Evolutionary conservation across 2,113 vertebrate species (phyloP).

Genomic region (Tylochromis polylepis): DNA sequence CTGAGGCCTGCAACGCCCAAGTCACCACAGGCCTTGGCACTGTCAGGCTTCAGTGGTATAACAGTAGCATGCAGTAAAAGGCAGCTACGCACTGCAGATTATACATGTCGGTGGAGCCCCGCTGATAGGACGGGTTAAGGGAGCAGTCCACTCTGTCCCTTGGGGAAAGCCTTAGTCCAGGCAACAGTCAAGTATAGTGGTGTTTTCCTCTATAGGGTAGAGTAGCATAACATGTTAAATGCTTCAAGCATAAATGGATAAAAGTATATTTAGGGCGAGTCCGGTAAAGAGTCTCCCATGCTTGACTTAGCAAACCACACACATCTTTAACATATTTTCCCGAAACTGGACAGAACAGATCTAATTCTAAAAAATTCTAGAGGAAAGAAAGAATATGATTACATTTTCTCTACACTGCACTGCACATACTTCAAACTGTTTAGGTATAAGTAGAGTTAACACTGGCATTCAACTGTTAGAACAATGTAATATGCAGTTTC

Average conservation of each 20-base stretch:
- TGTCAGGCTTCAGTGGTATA: conserved; percentile 48
- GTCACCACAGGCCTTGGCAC: conserved; percentile 49
- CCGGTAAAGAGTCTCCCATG: conserved; percentile 51
- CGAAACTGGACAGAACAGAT: conserved; percentile 34
- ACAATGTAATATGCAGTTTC: neutral
- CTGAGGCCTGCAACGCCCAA: conserved; percentile 48
- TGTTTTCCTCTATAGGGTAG: conserved; percentile 63
- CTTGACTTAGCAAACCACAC: conserved; percentile 62
- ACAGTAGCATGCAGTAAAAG: conserved; percentile 50
- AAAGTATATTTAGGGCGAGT: conserved; percentile 62
- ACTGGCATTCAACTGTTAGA: neutral
- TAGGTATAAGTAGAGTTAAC: neutral
- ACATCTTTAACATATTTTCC: conserved; percentile 56
- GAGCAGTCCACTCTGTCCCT: conserved; percentile 34
- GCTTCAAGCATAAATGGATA: conserved; percentile 54
- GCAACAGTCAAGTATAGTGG: conserved; percentile 47
- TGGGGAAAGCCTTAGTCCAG: conserved; percentile 60
- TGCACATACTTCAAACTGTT: neutral
- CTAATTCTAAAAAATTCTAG: conserved; percentile 7
- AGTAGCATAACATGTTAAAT: conserved; percentile 58
- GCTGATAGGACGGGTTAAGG: conserved; percentile 48
- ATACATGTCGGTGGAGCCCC: conserved; percentile 46
- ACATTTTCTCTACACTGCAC: neutral
- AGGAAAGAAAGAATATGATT: conserved; percentile 9
- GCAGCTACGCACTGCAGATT: conserved; percentile 57